These are phyloP conservation scores for Styela clava DNA, from an alignment of 23 tunicate species.

Conservation along the genomic window DNA sequence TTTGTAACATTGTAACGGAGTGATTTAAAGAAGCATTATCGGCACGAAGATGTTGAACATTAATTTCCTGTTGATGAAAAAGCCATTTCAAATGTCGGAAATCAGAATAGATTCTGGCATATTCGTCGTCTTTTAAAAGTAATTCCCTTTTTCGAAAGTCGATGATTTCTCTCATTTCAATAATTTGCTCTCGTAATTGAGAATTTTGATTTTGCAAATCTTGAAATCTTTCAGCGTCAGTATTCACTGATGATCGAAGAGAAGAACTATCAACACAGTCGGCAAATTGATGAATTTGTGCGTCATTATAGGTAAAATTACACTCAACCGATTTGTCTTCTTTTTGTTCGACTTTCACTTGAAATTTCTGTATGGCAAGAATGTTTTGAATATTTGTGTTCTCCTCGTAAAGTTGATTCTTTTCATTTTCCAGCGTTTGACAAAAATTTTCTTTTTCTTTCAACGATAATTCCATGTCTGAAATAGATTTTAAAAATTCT, in stretches of 20 bases:
- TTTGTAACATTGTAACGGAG: background rate
- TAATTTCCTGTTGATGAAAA: slow-evolving; percentile 24
- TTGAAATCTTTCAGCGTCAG: background rate
- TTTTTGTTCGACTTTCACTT: background rate
- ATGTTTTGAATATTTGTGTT: background rate
- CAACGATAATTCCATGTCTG: background rate
- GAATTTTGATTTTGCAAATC: background rate
- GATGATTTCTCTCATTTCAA: background rate
- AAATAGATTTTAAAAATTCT: background rate
- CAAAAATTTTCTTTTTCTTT: background rate
- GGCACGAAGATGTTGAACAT: slow-evolving; percentile 15
- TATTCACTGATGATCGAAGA: background rate
- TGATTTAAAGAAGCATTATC: background rate
- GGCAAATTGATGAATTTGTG: background rate
- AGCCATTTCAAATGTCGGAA: slow-evolving; percentile 14
- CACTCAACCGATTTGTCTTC: background rate
- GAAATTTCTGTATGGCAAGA: background rate
- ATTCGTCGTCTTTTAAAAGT: background rate
- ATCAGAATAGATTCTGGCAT: background rate
- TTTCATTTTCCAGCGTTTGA: background rate
- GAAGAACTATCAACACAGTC: background rate
- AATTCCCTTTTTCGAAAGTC: background rate
- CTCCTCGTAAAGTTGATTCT: background rate
- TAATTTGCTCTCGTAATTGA: background rate
- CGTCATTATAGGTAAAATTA: background rate